Evolutionary conservation across 2,888 invertebrate genomes (phyloP), one percentile per base, ranked within the genome.

Genomic region (Drosophila anceps): DNA sequence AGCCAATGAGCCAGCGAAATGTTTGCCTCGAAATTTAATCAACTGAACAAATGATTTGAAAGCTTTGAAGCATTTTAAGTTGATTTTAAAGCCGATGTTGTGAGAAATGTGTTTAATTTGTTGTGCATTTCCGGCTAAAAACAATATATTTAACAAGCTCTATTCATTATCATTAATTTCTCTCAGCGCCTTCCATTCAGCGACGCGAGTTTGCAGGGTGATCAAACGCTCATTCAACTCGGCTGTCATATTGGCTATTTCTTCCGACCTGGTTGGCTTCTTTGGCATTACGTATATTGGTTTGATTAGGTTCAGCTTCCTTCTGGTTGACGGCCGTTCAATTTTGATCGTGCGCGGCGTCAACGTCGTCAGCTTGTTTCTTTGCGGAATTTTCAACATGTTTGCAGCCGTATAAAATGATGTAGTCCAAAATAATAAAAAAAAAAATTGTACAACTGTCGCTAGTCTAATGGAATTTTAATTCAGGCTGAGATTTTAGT

Each of bases 371-470:
- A 66, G 46, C 31, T 51, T 62, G 12, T 51, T 79, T 70, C 80
- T 58, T 4, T 46, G 57, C 29, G 77, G 76, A 67, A 79, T 59
- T 73, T 79, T 79, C 9, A 77, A 46, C 80, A 77, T 77, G 0
- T n/a, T 65, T 33, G 0, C 9, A 9, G 20, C 13, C 46, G 33
- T 53, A 53, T n/a, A 53, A 53, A 53, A 24, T n/a, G 4, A 20
- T 1, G 10, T 37, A 35, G 13, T 41, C 53, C 5, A 29, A 67
- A 67, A 18, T 20, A 15, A n/a, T 20, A 15, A n/a, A 8, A 13
- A 33, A 33, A 33, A 27, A 48, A 33, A 55, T 10, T 4, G 2
- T 9, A 15, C 18, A 12, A 13, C 1, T 27, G 4, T 4, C 39
- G 24, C 0, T 4, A 1, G 3, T 35, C 13, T n/a, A 3, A n/a